phyloP scores from a whole-genome alignment of 2,888 invertebrate species.

The Sthenelais limicola region DNA sequence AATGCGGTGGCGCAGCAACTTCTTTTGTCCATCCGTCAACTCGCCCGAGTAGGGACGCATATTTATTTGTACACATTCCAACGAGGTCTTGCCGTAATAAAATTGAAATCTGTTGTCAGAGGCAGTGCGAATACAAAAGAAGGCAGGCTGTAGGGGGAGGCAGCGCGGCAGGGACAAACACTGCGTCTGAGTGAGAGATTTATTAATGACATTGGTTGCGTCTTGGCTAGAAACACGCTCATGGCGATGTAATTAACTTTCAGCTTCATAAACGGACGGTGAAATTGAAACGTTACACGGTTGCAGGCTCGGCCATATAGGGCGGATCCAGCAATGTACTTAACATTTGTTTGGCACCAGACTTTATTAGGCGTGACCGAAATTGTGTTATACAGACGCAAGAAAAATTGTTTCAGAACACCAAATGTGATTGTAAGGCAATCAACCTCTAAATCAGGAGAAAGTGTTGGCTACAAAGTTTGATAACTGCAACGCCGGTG shows the following conservation, averaged over 20 bases:
- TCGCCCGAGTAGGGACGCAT: slow-evolving; percentile 20
- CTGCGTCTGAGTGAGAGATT: slow-evolving; percentile 15
- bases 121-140: slow-evolving; percentile 6
- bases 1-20: slow-evolving; percentile 6
- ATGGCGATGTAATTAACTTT: slow-evolving; percentile 25
- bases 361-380: slow-evolving; percentile 24
- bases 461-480: slow-evolving; percentile 37
- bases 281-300: slow-evolving; percentile 24
- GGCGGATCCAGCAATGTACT: no score
- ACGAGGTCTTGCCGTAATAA: slow-evolving; percentile 24
- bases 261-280: slow-evolving; percentile 35
- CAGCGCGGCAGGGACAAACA: not conserved
- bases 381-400: slow-evolving; percentile 17
- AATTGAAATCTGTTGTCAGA: slow-evolving; percentile 31
- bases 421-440: slow-evolving; percentile 23
- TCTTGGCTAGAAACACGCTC: slow-evolving; percentile 6
- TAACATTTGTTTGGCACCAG: not conserved
- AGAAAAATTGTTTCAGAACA: slow-evolving; percentile 16
- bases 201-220: slow-evolving; percentile 4
- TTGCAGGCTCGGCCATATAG: slow-evolving; percentile 2
- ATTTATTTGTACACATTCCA: slow-evolving; percentile 32
- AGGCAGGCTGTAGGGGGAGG: not conserved
- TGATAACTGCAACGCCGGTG: slow-evolving; percentile 13
- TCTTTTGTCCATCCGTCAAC: slow-evolving; percentile 4
- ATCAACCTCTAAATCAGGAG: slow-evolving; percentile 24